Base-by-base conservation (phyloP, 1,140 invertebrate species). In the Heliconius nattereri region DNA sequence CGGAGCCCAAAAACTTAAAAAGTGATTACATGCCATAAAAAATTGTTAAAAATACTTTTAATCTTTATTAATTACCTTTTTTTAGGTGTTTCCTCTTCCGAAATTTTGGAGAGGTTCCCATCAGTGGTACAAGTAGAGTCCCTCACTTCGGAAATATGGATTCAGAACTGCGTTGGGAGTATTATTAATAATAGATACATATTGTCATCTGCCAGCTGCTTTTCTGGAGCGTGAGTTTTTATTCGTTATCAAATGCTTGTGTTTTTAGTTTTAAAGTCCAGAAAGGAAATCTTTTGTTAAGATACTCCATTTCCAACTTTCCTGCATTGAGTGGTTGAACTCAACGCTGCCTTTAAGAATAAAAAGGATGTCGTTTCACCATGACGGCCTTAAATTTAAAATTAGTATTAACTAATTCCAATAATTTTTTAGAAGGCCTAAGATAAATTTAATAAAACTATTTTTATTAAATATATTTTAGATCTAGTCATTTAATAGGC, bases 141-240 rank as follows among this genome's bases (percentile, higher is more conserved):
- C 60, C 26, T 19, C 23, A n/a, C 7, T 13, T 66, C 60, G 13
- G 26, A 16, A 66, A 26, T 66, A 29, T 66, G 60, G 60, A 66
- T 9, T 7, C 37, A 73, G 3, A 16, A 73, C 35, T 40, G 40
- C 11, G 8, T 6, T 66, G 66, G 35, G 6, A 20, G 13, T 72
- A 80, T 70, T n/a, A 32, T 70, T 57, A 79, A 52, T 16, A 49
- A n/a, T 2, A n/a, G 2, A 66, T 54, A 75, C 19, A 40, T 76
- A 26, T 37, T 76, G 35, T 35, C 76, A 32, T 70, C 76, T 9
- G 76, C 76, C 8, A 70, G 32, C 7, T 71, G 66, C 19, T 72
- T 71, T 60, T 78, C 66, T 54, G 76, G 76, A 72, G 66, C 66
- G 71, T 72, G 37, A 78, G 71, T 78, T n/a, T 5, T 26, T 40